phyloP scores from a whole-genome alignment of 1,140 invertebrate genomes.

The Eriosoma lanigerum region DNA sequence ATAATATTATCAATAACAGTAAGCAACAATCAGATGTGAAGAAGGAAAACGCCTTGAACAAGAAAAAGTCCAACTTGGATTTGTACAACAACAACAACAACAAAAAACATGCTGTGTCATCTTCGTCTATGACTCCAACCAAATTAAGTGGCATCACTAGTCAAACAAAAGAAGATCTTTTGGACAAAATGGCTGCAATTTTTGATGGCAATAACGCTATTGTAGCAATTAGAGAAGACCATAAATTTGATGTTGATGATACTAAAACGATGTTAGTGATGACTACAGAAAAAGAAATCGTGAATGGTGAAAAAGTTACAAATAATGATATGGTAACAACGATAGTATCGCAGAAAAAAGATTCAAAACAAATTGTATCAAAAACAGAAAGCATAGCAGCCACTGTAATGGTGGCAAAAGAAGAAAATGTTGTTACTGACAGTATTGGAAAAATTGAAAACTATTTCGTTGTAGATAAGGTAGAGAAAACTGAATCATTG shows the following conservation, averaged over 20 bases:
- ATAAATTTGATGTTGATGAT: neutral
- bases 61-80: constrained; percentile 37
- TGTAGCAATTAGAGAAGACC: too few relatives aligned
- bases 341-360: neutral
- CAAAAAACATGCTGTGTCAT: neutral
- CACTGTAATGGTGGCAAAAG: neutral
- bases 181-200: constrained; percentile 17
- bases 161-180: constrained; percentile 39
- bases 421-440: neutral
- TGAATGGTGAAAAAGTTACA: neutral
- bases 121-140: neutral
- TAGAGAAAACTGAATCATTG: neutral
- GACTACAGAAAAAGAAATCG: neutral
- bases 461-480: neutral
- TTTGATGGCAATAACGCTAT: constrained; percentile 2
- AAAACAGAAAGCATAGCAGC: neutral
- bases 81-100: constrained; percentile 37
- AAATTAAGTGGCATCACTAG: constrained; percentile 15
- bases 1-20: too few relatives aligned
- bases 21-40: neutral
- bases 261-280: neutral
- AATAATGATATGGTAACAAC: neutral
- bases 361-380: neutral
- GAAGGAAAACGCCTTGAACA: neutral
- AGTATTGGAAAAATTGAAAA: neutral